phyloP scores from a whole-genome alignment of 2,888 invertebrate genomes.

The Philopedon plagiatum region DNA sequence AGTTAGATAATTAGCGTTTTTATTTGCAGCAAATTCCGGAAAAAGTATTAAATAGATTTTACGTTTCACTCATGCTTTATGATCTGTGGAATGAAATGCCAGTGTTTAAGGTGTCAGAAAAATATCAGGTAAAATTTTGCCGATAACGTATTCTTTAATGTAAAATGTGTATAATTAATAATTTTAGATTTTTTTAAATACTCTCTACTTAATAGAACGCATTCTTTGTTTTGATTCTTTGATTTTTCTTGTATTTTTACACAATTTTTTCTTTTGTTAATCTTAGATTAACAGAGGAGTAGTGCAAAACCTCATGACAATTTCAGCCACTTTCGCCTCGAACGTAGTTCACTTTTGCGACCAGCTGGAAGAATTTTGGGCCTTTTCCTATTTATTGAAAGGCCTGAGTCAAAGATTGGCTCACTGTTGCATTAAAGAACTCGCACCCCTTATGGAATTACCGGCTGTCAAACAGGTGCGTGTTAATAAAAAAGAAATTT shows the following conservation, averaged over 20 bases:
- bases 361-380: slow-evolving; percentile 86
- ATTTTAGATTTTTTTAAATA: no score
- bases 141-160: slow-evolving; percentile 31
- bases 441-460: slow-evolving; percentile 88
- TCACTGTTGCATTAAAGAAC: slow-evolving; percentile 85
- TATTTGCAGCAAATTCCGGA: slow-evolving; percentile 74
- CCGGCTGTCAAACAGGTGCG: slow-evolving; percentile 87
- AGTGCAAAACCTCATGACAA: slow-evolving; percentile 82
- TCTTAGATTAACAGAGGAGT: slow-evolving; percentile 79
- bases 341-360: slow-evolving; percentile 86
- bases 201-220: no score
- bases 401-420: slow-evolving; percentile 82
- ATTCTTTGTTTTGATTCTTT: no score
- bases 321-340: slow-evolving; percentile 81
- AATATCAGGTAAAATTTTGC: slow-evolving; percentile 71
- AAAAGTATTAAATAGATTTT: slow-evolving; percentile 82
- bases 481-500: no score
- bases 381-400: slow-evolving; percentile 81
- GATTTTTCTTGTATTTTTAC: no score
- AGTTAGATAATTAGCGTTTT: not conserved
- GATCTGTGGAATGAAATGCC: slow-evolving; percentile 82
- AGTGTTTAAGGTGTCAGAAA: slow-evolving; percentile 78
- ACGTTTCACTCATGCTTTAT: slow-evolving; percentile 86
- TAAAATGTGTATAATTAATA: no score
- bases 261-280: slow-evolving; percentile 12